Evolutionary conservation across 2,888 invertebrate species (phyloP).

Genomic region (Spisula solida): DNA sequence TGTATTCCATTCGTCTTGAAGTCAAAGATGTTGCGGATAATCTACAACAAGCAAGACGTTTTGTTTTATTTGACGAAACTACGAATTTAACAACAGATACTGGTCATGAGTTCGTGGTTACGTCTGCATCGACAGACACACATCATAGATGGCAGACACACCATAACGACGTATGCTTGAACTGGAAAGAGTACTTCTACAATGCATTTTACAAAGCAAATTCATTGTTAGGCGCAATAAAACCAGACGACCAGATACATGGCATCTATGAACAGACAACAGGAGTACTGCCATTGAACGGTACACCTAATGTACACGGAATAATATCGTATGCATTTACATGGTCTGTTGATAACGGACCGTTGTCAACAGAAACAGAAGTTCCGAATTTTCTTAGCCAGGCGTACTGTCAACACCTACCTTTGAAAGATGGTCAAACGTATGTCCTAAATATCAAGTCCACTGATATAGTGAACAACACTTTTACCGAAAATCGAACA

Average conservation of each 20-base stretch:
- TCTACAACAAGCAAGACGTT: slow-evolving; percentile 60
- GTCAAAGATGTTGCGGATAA: slow-evolving; percentile 72
- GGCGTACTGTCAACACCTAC: slow-evolving; percentile 47
- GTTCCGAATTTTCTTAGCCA: slow-evolving; percentile 49
- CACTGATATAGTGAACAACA: slow-evolving; percentile 66
- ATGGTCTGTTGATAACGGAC: slow-evolving; percentile 25
- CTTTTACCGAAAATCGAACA: slow-evolving; percentile 58
- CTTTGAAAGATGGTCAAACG: slow-evolving; percentile 69
- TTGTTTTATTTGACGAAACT: slow-evolving; percentile 70
- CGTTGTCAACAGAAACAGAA: not conserved
- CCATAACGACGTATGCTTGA: slow-evolving; percentile 59
- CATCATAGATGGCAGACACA: slow-evolving; percentile 71
- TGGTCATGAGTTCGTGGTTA: slow-evolving; percentile 32
- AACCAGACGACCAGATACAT: slow-evolving; percentile 43
- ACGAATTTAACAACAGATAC: slow-evolving; percentile 48
- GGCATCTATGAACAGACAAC: slow-evolving; percentile 69
- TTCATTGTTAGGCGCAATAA: slow-evolving; percentile 59
- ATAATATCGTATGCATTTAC: slow-evolving; percentile 52
- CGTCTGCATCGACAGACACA: slow-evolving; percentile 58
- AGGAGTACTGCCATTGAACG: slow-evolving; percentile 61
- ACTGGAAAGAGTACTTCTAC: slow-evolving; percentile 71
- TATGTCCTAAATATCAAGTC: slow-evolving; percentile 60
- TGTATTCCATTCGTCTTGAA: slow-evolving; percentile 67
- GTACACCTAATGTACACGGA: slow-evolving; percentile 71
- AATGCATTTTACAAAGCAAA: slow-evolving; percentile 58